Evolutionary conservation across 2,797 vertebrate genomes (phyloP), one percentile per base, ranked within the genome.

Genomic region (Pagetopsis macropterus): DNA sequence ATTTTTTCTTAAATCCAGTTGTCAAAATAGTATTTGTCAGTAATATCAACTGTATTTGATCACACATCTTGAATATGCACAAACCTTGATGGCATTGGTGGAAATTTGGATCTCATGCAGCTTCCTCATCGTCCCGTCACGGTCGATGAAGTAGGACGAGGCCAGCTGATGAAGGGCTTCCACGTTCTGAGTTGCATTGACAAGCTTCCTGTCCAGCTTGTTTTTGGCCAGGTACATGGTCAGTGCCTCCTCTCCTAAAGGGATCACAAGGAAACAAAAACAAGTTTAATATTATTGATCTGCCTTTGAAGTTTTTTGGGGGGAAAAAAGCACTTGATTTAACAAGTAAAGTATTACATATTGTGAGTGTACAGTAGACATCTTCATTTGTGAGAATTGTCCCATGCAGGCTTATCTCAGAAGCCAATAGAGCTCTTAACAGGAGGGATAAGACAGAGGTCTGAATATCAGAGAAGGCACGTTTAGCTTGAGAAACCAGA

Each of bases 221-320:
- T 94, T 98, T 92, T 98, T 99, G 88, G 98, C 98, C 97, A 99
- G 96, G 84, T 97, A 99, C 98, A 99, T 99, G 64, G 98, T 99
- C 93, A 99, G 92, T 14, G 98, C 97, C 88, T 99, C 98, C 86
- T 99, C 98, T 78, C 98, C 98, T 99, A 56, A 59, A 72, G 62
- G 21, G 49, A 33, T 13, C 52, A 85, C 57, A 78, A 67, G 27
- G 40, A 51, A 77, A 78, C 19, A n/a, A 33, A 65, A 69, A 72
- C 6, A 72, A 14, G 21, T 54, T 82, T 12, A 76, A 43, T 37
- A 59, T 51, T 23, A 51, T 15, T 13, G 3, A 0, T 10, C 11
- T 12, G 9, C 10, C 19, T 55, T 33, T 0, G 23, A 41, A 41
- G 8, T 27, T 48, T 11, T 57, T 27, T 37, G 9, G 33, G 1